phyloP scores from a whole-genome alignment of 1,140 invertebrate species.

The Drosophila equinoxialis region DNA sequence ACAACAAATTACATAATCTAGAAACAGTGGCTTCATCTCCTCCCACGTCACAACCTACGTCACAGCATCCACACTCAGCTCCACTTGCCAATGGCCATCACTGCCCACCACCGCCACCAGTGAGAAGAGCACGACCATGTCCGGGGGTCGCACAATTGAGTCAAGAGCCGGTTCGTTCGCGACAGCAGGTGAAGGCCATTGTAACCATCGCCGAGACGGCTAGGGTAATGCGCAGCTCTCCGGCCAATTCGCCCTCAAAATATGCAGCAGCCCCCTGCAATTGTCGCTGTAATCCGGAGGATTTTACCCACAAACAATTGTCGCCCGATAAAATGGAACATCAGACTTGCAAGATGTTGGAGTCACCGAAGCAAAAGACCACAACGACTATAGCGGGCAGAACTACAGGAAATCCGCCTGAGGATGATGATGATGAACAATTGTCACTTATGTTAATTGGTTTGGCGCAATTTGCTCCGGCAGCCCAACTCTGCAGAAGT shows the following conservation, averaged over 20 bases:
- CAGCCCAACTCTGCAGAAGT: conserved; percentile 84
- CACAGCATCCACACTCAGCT: conserved; percentile 15
- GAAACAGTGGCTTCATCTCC: conserved; percentile 32
- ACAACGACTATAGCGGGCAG: conserved; percentile 15
- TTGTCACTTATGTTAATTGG: conserved; percentile 87
- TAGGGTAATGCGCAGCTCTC: conserved; percentile 52
- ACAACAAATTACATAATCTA: conserved; percentile 71
- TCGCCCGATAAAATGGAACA: conserved; percentile 75
- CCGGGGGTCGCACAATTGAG: conserved; percentile 55
- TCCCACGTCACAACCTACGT: no score
- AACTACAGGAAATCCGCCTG: conserved; percentile 26
- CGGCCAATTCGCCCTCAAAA: conserved; percentile 50
- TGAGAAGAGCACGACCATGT: conserved; percentile 38
- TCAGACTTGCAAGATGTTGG: conserved; percentile 77
- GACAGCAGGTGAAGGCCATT: conserved; percentile 60
- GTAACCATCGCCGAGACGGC: conserved; percentile 69
- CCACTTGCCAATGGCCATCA: conserved; percentile 74
- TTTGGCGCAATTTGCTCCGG: conserved; percentile 86
- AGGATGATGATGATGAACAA: conserved; percentile 85
- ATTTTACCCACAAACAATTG: conserved; percentile 69
- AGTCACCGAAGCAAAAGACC: conserved; percentile 66
- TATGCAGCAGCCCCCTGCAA: conserved; percentile 60
- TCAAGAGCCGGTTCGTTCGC: conserved; percentile 51
- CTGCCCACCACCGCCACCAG: conserved; percentile 45
- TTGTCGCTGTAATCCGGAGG: conserved; percentile 75